Evolutionary conservation across 2,888 invertebrate genomes (phyloP).

Genomic region (Morpho helenor): DNA sequence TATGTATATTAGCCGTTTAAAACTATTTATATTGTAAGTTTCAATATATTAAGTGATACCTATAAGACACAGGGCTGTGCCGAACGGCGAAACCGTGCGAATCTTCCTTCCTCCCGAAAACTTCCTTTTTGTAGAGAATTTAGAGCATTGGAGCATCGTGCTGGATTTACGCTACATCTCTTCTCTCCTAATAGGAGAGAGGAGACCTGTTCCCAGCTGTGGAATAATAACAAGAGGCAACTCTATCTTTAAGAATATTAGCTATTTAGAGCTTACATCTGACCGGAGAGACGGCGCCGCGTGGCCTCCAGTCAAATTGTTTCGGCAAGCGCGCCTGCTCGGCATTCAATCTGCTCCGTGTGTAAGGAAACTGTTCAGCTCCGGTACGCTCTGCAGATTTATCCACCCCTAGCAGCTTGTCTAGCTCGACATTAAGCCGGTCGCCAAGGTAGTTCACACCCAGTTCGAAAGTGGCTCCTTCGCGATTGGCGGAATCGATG

Average conservation of each 20-base stretch:
- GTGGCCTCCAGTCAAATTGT: constrained; percentile 58
- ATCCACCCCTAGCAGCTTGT: constrained; percentile 41
- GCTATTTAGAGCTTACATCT: constrained; percentile 46
- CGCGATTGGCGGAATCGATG: constrained; percentile 52
- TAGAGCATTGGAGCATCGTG: too few relatives aligned
- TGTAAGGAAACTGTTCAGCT: constrained; percentile 47
- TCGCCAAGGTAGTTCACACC: constrained; percentile 51
- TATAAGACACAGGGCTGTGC: too few relatives aligned
- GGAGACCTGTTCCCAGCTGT: neutral
- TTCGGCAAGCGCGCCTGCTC: constrained; percentile 42
- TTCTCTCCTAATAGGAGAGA: too few relatives aligned
- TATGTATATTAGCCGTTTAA: too few relatives aligned
- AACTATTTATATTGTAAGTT: too few relatives aligned
- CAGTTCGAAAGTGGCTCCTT: constrained; percentile 50
- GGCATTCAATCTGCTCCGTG: constrained; percentile 34
- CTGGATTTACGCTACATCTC: too few relatives aligned
- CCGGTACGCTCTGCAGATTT: constrained; percentile 23
- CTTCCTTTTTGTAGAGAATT: too few relatives aligned
- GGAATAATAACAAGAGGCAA: neutral
- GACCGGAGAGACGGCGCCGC: constrained; percentile 58
- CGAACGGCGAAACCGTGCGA: too few relatives aligned
- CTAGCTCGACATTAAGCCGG: constrained; percentile 47
- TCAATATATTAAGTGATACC: too few relatives aligned
- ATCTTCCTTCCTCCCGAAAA: too few relatives aligned
- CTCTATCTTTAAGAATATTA: neutral